Conservation (phyloP, 1,140 invertebrate genomes). For the Diabrotica virgifera region DNA sequence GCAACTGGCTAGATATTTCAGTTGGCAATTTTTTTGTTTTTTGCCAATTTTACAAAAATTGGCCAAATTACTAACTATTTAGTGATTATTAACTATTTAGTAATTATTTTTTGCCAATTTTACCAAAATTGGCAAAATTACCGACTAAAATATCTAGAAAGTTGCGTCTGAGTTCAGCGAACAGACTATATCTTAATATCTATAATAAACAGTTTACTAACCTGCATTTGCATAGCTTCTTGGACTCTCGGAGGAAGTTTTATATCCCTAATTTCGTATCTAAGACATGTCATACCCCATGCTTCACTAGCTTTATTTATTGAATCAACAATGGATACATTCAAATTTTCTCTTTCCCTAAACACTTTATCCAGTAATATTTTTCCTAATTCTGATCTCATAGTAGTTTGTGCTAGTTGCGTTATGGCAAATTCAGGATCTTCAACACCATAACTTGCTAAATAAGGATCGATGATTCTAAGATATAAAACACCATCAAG, state of each 20-base stretch:
- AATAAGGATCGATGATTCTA: slow-evolving; percentile 88
- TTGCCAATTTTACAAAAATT: no score
- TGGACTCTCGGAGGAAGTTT: slow-evolving; percentile 89
- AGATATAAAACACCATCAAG: slow-evolving; percentile 98
- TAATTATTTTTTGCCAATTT: no score
- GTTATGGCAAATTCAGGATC: slow-evolving; percentile 99
- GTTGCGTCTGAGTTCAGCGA: no score
- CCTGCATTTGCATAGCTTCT: slow-evolving; percentile 99
- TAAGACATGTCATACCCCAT: slow-evolving; percentile 95
- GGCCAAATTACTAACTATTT: no score
- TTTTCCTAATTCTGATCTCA: slow-evolving; percentile 98
- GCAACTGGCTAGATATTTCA: no score
- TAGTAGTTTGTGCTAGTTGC: slow-evolving; percentile 97
- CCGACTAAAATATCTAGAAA: no score
- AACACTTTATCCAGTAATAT: slow-evolving; percentile 98
- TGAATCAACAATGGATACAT: slow-evolving; percentile 92
- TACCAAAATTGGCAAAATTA: no score
- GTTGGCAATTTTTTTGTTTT: no score
- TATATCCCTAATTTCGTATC: slow-evolving; percentile 98
- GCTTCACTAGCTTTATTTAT: slow-evolving; percentile 98
- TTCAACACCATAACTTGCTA: slow-evolving; percentile 97
- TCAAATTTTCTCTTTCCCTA: slow-evolving; percentile 91
- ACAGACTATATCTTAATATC: no score
- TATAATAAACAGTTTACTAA: background rate
- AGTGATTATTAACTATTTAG: no score